These are phyloP conservation scores for Acipenser ruthenus DNA, from an alignment of 2,797 vertebrate genomes.

Conservation along the genomic window DNA sequence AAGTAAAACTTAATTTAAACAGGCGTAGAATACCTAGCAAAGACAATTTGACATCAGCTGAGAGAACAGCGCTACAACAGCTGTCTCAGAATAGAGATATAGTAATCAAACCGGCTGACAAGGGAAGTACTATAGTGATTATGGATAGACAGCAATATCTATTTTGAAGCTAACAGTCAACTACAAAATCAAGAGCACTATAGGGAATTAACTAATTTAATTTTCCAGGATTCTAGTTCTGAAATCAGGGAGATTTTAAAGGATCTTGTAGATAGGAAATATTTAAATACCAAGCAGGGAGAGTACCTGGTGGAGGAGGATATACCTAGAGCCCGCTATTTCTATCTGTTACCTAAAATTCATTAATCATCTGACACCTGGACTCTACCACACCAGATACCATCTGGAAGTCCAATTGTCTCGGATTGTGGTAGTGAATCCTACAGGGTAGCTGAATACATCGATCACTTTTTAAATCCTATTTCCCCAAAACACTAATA, in stretches of 20 bases:
- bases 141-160: slow-evolving; percentile 14
- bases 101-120: slow-evolving; percentile 19
- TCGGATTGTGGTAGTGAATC: slow-evolving; percentile 7
- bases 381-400: slow-evolving; percentile 10
- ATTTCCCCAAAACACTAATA: slow-evolving; percentile 11
- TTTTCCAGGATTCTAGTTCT: not conserved
- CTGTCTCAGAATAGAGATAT: not conserved
- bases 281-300: not conserved
- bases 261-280: not conserved
- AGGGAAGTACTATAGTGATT: slow-evolving; percentile 7
- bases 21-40: no score
- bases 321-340: not conserved
- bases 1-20: no score
- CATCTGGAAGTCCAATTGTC: slow-evolving; percentile 8
- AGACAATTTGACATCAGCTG: not conserved
- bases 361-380: slow-evolving; percentile 9
- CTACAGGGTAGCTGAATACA: slow-evolving; percentile 4
- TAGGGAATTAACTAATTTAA: not conserved
- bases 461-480: slow-evolving; percentile 8
- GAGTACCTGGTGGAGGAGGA: not conserved
- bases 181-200: slow-evolving; percentile 5
- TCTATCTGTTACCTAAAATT: slow-evolving; percentile 15
- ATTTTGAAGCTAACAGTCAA: slow-evolving; percentile 3
- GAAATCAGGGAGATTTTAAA: not conserved
- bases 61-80: not conserved